Evolutionary conservation across 2,888 invertebrate genomes (phyloP).

Genomic region (Cephus sareptanus): DNA sequence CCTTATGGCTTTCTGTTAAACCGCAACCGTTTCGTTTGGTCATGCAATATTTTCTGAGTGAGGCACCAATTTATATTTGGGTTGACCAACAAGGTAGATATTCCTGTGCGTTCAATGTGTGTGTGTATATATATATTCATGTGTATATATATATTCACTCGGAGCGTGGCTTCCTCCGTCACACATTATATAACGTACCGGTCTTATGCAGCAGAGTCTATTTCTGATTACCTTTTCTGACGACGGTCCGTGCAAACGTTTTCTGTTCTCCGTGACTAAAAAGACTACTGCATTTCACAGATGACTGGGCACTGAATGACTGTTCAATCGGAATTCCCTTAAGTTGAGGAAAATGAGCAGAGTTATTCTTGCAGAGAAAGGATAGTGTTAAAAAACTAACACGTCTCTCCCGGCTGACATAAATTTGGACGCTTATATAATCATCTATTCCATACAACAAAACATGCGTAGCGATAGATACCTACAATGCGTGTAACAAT

Average conservation of each 20-base stretch:
- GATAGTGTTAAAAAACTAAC: not conserved
- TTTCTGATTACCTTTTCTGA: slow-evolving; percentile 51
- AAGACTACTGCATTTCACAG: not conserved
- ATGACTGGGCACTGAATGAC: not conserved
- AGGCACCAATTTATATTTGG: too few relatives aligned
- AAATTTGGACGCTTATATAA: not conserved
- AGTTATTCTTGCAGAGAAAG: not conserved
- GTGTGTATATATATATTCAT: not conserved
- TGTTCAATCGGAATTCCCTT: not conserved
- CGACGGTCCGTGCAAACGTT: slow-evolving; percentile 29
- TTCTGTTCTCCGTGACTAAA: not conserved
- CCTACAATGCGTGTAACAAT: slow-evolving; percentile 18
- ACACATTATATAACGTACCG: slow-evolving; percentile 50
- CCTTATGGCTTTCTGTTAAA: not conserved
- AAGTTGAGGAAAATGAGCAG: not conserved
- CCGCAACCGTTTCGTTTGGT: not conserved
- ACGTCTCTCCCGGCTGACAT: not conserved
- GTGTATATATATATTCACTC: not conserved
- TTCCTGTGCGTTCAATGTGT: not conserved
- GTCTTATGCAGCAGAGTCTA: slow-evolving; percentile 50
- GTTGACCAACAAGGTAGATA: not conserved
- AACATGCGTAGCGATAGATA: slow-evolving; percentile 12
- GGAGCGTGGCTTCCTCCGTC: not conserved
- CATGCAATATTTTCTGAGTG: not conserved
- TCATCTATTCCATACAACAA: not conserved